Percentiles rank a stretch among this genome's conserved stretches.
These are phyloP conservation scores for Falcunculus frontatus DNA, from an alignment of 2,113 vertebrate genomes.

Conservation along the genomic window DNA sequence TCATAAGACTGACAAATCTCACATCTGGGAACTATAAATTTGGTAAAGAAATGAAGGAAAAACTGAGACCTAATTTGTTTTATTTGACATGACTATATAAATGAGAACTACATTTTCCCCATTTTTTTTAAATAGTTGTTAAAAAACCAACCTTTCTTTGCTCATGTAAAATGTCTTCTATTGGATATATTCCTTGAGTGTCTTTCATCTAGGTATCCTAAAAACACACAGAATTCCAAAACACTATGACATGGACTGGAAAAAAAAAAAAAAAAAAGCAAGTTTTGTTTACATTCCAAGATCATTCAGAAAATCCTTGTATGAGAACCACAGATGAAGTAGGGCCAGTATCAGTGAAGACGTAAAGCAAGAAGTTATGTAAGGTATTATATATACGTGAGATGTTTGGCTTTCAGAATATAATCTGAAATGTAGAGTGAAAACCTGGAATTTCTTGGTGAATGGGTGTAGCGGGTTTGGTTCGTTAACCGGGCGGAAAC, in stretches of 20 bases:
- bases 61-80: neutral
- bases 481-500: no score
- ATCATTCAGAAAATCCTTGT: neutral
- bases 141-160: neutral
- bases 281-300: neutral
- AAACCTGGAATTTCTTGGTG: no score
- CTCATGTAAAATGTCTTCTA: neutral
- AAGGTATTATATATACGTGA: neutral
- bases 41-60: neutral
- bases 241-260: neutral
- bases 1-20: neutral
- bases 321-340: neutral
- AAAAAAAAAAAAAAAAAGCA: rapidly evolving
- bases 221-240: neutral
- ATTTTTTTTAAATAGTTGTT: neutral
- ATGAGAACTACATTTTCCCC: neutral
- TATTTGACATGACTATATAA: neutral
- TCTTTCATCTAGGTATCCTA: neutral
- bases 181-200: neutral
- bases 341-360: neutral
- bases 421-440: neutral
- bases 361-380: neutral
- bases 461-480: no score
- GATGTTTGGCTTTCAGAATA: neutral
- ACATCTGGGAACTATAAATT: neutral